Evolutionary conservation across 2,113 vertebrate genomes (phyloP).

Genomic region (Brienomyrus brachyistius): DNA sequence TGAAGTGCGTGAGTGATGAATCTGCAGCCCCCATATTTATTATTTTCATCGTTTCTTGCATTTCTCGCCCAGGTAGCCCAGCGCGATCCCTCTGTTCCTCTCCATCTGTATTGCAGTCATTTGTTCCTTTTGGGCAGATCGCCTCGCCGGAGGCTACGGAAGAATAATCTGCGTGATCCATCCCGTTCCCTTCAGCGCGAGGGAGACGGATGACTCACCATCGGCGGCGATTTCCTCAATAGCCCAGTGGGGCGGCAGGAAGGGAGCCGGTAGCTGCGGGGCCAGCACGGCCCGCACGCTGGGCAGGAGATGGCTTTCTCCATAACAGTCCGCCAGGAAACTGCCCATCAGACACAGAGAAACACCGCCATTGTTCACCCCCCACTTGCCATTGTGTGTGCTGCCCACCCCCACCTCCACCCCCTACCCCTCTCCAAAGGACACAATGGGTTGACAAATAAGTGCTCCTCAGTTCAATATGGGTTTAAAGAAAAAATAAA

Average conservation of each 20-base stretch:
- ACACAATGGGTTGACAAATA: background rate
- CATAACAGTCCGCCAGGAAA: constrained; percentile 52
- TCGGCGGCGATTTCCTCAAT: constrained; percentile 57
- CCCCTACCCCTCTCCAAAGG: background rate
- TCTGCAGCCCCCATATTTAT: constrained; percentile 43
- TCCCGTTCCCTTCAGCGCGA: constrained; percentile 34
- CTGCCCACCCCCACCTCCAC: background rate
- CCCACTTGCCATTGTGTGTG: background rate
- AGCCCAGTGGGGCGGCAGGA: constrained; percentile 53
- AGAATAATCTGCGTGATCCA: constrained; percentile 54
- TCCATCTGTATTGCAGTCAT: constrained; percentile 49
- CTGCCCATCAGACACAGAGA: constrained; percentile 48
- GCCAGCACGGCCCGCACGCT: constrained; percentile 56
- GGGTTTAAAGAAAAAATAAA: background rate
- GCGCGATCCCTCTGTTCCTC: constrained; percentile 39
- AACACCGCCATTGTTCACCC: constrained; percentile 52
- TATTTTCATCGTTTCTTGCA: background rate
- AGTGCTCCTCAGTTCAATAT: background rate
- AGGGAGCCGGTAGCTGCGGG: constrained; percentile 39
- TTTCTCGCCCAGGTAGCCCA: constrained; percentile 43
- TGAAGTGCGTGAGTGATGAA: constrained; percentile 25
- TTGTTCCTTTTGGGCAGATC: constrained; percentile 48
- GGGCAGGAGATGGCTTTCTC: constrained; percentile 66
- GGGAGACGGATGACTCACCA: constrained; percentile 55
- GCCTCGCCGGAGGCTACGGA: constrained; percentile 43